Evolutionary conservation across 2,888 invertebrate species (phyloP).

Genomic region (Oscheius sp.): DNA sequence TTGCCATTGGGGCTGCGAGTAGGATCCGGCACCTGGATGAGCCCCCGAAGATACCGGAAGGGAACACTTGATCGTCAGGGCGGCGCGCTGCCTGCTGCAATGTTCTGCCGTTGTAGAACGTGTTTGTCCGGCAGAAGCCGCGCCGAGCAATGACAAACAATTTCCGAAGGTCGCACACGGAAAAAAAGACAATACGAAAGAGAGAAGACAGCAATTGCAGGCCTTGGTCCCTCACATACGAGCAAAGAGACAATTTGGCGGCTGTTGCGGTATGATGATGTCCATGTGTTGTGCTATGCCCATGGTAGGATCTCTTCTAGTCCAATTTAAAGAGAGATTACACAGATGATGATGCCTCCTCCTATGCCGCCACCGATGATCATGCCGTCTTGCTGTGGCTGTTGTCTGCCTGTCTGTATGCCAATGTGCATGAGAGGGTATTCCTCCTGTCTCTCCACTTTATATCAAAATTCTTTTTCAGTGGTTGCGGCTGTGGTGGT

Average conservation of each 20-base stretch:
- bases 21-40: neutral
- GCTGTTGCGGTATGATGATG: conserved; percentile 51
- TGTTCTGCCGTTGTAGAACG: conserved; percentile 29
- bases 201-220: conserved; percentile 4
- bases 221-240: conserved; percentile 40
- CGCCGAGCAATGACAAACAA: conserved; percentile 1
- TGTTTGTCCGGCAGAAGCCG: conserved; percentile 5
- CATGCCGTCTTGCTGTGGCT: conserved; percentile 56
- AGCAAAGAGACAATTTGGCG: conserved; percentile 54
- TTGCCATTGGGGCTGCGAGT: conserved; percentile 4
- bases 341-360: conserved; percentile 41
- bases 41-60: conserved; percentile 13
- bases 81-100: neutral
- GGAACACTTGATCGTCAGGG: conserved; percentile 22
- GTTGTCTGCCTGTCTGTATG: conserved; percentile 64
- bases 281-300: conserved; percentile 54
- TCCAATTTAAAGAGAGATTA: neutral
- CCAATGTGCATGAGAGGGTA: conserved; percentile 62
- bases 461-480: conserved; percentile 20
- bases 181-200: neutral
- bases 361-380: conserved; percentile 50
- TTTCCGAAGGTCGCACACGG: conserved; percentile 8
- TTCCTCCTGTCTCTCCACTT: neutral
- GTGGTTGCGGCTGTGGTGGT: conserved; percentile 46
- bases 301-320: conserved; percentile 11